Conservation (phyloP, 2,113 vertebrate genomes). For the Ploceus nigricollis region DNA sequence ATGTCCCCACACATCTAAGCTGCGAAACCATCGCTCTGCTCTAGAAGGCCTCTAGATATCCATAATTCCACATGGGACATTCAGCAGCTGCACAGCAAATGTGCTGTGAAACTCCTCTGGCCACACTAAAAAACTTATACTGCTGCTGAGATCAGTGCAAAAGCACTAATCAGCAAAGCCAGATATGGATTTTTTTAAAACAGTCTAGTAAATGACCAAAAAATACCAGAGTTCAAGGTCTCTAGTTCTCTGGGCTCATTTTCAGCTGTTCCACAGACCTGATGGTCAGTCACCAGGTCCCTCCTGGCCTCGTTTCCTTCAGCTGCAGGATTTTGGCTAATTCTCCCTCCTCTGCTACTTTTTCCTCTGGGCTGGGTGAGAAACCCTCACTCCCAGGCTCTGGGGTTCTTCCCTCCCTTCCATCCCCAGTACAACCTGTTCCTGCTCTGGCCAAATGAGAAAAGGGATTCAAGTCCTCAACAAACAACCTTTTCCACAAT, state of each 20-base stretch:
- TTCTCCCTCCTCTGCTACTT: not conserved
- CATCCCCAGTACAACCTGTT: not conserved
- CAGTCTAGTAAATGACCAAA: not conserved
- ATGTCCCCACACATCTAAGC: not conserved
- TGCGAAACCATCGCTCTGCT: rapidly evolving
- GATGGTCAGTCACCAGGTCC: not conserved
- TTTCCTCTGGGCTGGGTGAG: not conserved
- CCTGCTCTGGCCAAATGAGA: not conserved
- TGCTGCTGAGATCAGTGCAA: not conserved
- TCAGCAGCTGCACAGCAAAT: not conserved
- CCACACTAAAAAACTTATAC: not conserved
- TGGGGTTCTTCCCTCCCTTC: not conserved
- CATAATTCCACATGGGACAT: rapidly evolving
- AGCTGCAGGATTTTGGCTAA: not conserved
- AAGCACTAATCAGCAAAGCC: not conserved
- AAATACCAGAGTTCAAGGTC: not conserved
- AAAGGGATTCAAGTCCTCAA: not conserved
- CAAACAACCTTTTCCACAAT: not conserved
- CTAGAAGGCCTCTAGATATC: not conserved
- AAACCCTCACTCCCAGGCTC: not conserved
- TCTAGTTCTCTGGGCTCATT: not conserved
- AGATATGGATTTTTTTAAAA: not conserved
- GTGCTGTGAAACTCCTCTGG: not conserved
- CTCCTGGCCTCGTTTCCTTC: not conserved
- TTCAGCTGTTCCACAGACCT: not conserved